Evolutionary conservation across 2,113 vertebrate species (phyloP).

Genomic region (Bubo blakistoni): DNA sequence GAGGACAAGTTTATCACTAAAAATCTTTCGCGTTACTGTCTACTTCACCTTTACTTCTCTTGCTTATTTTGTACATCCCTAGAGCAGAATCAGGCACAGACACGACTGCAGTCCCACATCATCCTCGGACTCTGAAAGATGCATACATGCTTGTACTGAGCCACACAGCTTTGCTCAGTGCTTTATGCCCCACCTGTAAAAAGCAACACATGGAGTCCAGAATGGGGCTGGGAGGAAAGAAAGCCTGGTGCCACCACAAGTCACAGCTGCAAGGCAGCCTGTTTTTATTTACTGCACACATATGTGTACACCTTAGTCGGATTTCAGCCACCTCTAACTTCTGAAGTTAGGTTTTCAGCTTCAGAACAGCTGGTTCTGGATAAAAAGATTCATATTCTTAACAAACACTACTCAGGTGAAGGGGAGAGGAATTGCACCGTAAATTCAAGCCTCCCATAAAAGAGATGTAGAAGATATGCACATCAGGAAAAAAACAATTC

Average conservation of each 20-base stretch:
- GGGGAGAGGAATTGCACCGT: background rate
- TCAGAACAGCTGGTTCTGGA: background rate
- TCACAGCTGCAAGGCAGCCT: background rate
- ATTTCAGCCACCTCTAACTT: background rate
- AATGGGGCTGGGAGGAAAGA: background rate
- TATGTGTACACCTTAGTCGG: background rate
- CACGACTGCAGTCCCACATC: background rate
- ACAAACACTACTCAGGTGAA: background rate
- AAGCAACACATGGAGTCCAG: background rate
- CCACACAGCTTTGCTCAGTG: background rate
- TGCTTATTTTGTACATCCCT: background rate
- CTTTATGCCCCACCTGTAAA: background rate
- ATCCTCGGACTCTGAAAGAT: background rate
- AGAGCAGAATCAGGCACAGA: background rate
- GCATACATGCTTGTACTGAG: too few species aligned
- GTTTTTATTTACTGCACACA: background rate
- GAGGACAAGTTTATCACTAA: background rate
- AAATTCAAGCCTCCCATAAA: background rate
- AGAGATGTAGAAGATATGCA: fast-evolving
- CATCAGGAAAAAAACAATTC: background rate
- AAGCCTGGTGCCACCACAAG: background rate
- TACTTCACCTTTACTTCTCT: background rate
- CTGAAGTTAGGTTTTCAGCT: background rate
- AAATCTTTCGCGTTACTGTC: background rate
- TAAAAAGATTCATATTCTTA: background rate